These are phyloP conservation scores for Burhinus bistriatus DNA, from an alignment of 2,113 vertebrate genomes.

Conservation along the genomic window DNA sequence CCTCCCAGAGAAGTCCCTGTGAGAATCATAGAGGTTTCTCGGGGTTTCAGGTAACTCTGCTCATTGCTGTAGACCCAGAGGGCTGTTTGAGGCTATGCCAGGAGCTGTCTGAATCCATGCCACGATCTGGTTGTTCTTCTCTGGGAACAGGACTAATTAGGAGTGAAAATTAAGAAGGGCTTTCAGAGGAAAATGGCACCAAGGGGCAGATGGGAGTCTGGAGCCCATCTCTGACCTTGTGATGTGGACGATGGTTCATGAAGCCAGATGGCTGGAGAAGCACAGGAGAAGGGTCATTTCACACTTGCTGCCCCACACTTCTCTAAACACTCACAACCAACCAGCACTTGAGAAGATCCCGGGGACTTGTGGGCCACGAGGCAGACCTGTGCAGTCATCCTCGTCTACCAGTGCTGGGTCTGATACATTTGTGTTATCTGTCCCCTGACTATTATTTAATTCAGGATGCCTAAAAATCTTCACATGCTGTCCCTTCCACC, in stretches of 20 bases:
- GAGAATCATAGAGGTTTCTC: not conserved
- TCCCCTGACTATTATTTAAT: not conserved
- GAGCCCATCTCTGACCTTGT: not conserved
- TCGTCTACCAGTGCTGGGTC: not conserved
- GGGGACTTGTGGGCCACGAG: accelerated
- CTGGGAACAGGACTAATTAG: not conserved
- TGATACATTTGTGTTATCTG: not conserved
- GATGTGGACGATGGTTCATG: not conserved
- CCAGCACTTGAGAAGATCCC: not conserved
- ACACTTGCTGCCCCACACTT: not conserved
- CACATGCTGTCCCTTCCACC: not conserved
- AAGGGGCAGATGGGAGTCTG: not conserved
- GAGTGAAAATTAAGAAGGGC: not conserved
- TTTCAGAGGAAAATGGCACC: not conserved
- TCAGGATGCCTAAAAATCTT: not conserved
- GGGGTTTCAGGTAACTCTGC: not conserved
- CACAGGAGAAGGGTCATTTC: not conserved
- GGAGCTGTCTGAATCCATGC: not conserved
- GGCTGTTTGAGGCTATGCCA: not conserved
- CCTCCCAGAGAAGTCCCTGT: not conserved
- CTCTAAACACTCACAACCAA: not conserved
- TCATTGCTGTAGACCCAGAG: not conserved
- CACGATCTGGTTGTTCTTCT: not conserved
- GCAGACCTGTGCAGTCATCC: not conserved
- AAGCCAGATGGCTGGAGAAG: not conserved